Base-by-base conservation (phyloP, 2,113 vertebrate species). In the Oophaga pumilio region DNA sequence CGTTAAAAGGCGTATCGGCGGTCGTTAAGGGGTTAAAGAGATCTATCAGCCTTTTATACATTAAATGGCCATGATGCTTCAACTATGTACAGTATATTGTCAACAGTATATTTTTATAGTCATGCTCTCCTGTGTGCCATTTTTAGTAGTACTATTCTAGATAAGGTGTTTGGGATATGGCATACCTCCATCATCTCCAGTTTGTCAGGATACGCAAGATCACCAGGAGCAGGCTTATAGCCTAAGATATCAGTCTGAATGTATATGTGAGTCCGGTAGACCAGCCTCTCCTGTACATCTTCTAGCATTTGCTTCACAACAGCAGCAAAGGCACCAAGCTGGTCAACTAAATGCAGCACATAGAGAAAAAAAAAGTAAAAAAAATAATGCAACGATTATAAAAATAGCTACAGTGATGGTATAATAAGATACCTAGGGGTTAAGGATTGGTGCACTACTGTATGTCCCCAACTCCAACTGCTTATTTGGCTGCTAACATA, bases 131-230 rank as follows among this genome's bases (percentile, higher is more conserved):
- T 66, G 64, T 24, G 20, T 22, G 20, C 22, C 22, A 8, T 20
- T 22, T 15, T 10, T 68, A 26, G 3, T 4, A 6, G 24, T 68
- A 26, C 12, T 68, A 26, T 26, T 26, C 13, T 28, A 13, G 49
- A 43, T 82, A 64, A 28, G 28, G 6, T 22, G 81, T 6, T n/a
- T n/a, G 15, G 53, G 22, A 6, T 22, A 50, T n/a, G 66, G 1
- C 77, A 11, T 89, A 97, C 98, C 96, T 99, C 97, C 98, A 99
- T 99, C 98, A 99, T 99, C 89, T 97, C 96, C 90, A 99, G 90
- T 91, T 99, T 99, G 76, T 99, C 98, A 0, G 98, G 98, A 89
- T 99, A 99, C 0, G 98, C 98, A 59, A 99, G 95, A 77, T 99
- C 98, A 0, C 98, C 98, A 0, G 97, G 97, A 1, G 98, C 98